Percentiles rank a stretch among this genome's conserved stretches.
Conservation (phyloP, 2,797 vertebrate species). For the Paguma larvata region DNA sequence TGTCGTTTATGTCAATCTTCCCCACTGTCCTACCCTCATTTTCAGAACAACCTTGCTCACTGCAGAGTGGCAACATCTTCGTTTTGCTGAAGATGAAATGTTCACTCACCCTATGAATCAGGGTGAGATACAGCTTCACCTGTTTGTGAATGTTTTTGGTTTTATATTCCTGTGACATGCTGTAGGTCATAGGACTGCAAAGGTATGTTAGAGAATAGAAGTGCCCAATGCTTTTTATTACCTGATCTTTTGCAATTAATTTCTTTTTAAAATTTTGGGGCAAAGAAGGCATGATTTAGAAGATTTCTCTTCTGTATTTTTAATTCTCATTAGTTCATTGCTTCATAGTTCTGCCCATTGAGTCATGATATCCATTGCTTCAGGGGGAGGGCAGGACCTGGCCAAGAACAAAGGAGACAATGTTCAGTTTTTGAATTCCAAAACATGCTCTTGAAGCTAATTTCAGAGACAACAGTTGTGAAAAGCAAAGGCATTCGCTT, state of each 20-base stretch:
- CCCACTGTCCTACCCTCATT: constrained; percentile 36
- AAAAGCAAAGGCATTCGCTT: constrained; percentile 54
- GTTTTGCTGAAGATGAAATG: constrained; percentile 66
- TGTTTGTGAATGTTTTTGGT: background rate
- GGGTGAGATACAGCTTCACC: constrained; percentile 3
- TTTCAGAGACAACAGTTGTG: constrained; percentile 68
- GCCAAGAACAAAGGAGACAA: constrained; percentile 65
- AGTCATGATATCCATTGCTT: constrained; percentile 57
- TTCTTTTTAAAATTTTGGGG: background rate
- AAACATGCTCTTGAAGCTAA: constrained; percentile 70
- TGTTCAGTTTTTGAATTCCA: constrained; percentile 69
- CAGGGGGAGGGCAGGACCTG: constrained; percentile 53
- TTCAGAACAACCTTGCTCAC: constrained; percentile 48
- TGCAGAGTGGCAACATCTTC: constrained; percentile 27
- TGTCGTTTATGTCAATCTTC: background rate
- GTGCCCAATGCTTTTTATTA: background rate
- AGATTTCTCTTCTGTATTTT: background rate
- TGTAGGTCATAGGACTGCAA: background rate
- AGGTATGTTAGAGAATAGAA: constrained; percentile 53
- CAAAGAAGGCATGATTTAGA: constrained; percentile 13
- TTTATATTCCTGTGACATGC: constrained; percentile 40
- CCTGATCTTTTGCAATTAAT: constrained; percentile 12
- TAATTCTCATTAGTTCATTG: constrained; percentile 20
- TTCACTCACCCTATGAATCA: constrained; percentile 30
- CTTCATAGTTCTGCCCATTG: background rate